Evolutionary conservation across 2,797 vertebrate species (phyloP), one percentile per base, ranked within the genome.

Genomic region (Falco peregrinus): DNA sequence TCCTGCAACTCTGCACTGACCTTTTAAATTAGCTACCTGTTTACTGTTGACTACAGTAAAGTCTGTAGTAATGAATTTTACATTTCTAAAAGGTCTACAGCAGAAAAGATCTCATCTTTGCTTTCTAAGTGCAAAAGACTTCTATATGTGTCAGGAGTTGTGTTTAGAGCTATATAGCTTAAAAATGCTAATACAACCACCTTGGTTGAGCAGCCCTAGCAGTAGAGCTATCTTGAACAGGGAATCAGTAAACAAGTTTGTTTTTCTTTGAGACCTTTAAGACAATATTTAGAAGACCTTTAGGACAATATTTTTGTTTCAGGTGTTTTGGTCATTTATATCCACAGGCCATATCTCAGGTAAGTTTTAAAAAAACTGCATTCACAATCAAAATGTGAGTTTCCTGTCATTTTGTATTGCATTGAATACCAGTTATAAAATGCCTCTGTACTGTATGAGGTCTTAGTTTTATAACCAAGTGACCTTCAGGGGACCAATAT

Each of bases 401-500:
- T 77, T 76, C 33, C n/a, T 70, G 35, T 60, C 5, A 3, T 56
- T 74, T 64, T 31, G 1, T 24, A 28, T 39, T 83, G 11, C 21
- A 26, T 28, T 94, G 41, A 71, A 56, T 60, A 60, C 24, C 37
- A 25, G 1, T 33, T 88, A 33, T 82, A 89, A 84, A 84, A 84
- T 59, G 22, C 19, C 16, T 68, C 25, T 53, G 8, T 59, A 54
- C 21, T 54, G 20, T 10, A 69, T 7, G 13, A 81, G 28, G 65
- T 68, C 56, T 63, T 28, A 50, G 69, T 68, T 93, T 90, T 93
- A 88, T 39, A 93, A 81, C 29, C 73, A 78, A 86, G 13, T 90
- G 84, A 96, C 82, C 91, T 96, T 95, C 87, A 93, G 64, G 45
- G 45, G 16, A 80, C 76, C n/a, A 56, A 70, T 75, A 74, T 41